Conservation (phyloP, 2,888 invertebrate genomes). For the Heliconius ismenius region DNA sequence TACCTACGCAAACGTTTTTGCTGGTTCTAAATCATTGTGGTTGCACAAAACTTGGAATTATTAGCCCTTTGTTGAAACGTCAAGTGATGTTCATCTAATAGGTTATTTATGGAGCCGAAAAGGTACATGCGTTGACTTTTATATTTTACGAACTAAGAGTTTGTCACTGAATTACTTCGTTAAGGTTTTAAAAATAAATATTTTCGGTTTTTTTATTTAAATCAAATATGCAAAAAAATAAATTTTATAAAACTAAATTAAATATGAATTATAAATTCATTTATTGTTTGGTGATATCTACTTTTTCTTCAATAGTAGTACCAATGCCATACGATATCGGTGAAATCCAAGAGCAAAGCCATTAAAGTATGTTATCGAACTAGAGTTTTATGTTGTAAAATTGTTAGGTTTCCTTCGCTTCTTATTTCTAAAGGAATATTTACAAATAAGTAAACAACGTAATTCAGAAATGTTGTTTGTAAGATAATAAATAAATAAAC, state of each 20-base stretch:
- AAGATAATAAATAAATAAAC: no score
- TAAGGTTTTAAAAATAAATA: slow-evolving; percentile 11
- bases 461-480: no score
- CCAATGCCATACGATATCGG: slow-evolving; percentile 2
- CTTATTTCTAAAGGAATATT: neutral
- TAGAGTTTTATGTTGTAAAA: slow-evolving; percentile 22
- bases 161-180: slow-evolving; percentile 12
- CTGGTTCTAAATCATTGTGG: slow-evolving; percentile 57
- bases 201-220: neutral
- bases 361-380: slow-evolving; percentile 31
- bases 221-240: neutral
- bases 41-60: slow-evolving; percentile 76
- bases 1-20: slow-evolving; percentile 62
- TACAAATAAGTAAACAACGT: neutral
- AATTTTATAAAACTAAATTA: neutral
- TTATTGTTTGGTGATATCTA: neutral
- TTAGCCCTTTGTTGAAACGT: slow-evolving; percentile 73
- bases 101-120: slow-evolving; percentile 78
- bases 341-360: slow-evolving; percentile 35
- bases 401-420: slow-evolving; percentile 20
- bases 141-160: slow-evolving; percentile 39
- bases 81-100: slow-evolving; percentile 78
- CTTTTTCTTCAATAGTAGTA: slow-evolving; percentile 3
- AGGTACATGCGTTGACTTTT: slow-evolving; percentile 53
- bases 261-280: neutral